These are phyloP conservation scores for Tenthredo distinguenda DNA, from an alignment of 2,888 invertebrate species.

Conservation along the genomic window DNA sequence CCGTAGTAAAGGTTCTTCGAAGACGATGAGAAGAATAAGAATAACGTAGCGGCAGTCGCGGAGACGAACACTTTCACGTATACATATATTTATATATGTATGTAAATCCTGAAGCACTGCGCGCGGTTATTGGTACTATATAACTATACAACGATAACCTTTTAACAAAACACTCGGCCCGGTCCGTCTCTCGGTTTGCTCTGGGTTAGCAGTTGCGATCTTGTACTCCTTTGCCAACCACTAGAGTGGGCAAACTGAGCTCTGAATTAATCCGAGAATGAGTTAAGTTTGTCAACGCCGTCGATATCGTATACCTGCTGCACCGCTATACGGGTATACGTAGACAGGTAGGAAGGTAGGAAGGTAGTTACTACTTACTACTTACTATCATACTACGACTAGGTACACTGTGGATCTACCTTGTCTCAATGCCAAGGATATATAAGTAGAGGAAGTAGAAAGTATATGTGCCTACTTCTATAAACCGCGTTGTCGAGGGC, in stretches of 20 bases:
- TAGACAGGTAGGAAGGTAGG: too few species aligned
- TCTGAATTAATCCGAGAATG: too few species aligned
- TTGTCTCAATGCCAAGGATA: constrained; percentile 31
- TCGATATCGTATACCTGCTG: too few species aligned
- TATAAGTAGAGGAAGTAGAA: constrained; percentile 10
- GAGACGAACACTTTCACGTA: background rate
- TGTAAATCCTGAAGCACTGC: too few species aligned
- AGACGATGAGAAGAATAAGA: background rate
- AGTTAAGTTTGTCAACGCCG: too few species aligned
- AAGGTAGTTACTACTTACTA: background rate
- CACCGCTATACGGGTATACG: too few species aligned
- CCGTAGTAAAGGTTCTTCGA: background rate
- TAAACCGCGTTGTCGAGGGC: background rate
- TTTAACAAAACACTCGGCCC: too few species aligned
- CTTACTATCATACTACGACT: background rate
- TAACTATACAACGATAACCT: too few species aligned
- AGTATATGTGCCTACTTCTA: background rate
- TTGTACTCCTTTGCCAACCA: too few species aligned
- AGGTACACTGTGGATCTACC: background rate
- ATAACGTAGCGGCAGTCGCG: background rate
- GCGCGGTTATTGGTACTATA: background rate
- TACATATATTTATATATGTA: background rate
- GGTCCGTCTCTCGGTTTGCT: too few species aligned
- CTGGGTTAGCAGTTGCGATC: too few species aligned
- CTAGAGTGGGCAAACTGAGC: too few species aligned